Evolutionary conservation across 1,140 invertebrate genomes (phyloP), one percentile per base, ranked within the genome.

Genomic region (Temnothorax curvispinosus): DNA sequence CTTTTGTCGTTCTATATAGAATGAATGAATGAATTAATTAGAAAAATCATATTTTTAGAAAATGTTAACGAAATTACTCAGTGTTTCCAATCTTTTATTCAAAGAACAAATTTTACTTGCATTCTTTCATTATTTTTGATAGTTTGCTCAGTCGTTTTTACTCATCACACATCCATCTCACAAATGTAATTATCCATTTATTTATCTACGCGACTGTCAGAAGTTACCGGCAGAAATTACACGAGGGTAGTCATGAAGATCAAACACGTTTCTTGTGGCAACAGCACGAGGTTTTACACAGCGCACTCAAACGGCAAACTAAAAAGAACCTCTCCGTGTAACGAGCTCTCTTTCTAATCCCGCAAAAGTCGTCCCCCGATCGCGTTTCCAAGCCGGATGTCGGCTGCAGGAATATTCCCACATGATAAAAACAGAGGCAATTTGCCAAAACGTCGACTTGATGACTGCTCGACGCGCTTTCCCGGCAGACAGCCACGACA

Each of bases 361-460:
- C 35, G 60, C 21, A n/a, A 52, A 88, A 74, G 38, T 84, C 67
- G n/a, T 67, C 35, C 3, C 41, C 3, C 41, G 21, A 54, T 60
- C 78, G 13, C 18, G 54, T 44, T 21, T 41, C 9, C 54, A 3
- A 21, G 27, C 54, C 21, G 41, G n/a, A 60, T 60, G 69, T 60
- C 80, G 80, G 56, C 76, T 84, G 56, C 72, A 67, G 65, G 56
- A 90, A 87, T 90, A 90, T 90, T 90, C 86, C 65, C 35, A 62
- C 35, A 56, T 84, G 88, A 92, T 89, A 93, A 93, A 92, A 93
- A 92, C 82, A 87, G 74, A 72, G 92, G 92, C 93, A 93, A 92
- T 93, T 92, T 93, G 91, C 87, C 91, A 93, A 93, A 93, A 93
- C 89, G 92, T 93, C 92, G 90, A 71, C 87, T 74, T 72, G 88